Evolutionary conservation across 2,113 vertebrate genomes (phyloP).

Genomic region (Anser cygnoides): DNA sequence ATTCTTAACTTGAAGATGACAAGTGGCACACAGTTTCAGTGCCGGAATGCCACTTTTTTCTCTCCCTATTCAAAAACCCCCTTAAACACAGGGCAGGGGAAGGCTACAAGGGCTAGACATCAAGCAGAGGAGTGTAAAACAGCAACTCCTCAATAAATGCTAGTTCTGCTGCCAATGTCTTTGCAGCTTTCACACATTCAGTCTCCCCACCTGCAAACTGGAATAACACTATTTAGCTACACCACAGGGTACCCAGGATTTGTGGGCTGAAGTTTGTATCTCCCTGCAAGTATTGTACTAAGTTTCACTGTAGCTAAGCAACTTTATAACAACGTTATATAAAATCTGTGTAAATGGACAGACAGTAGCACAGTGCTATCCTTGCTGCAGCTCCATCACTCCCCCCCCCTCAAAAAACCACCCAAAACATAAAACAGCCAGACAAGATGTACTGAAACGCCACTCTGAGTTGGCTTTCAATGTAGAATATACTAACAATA

Average conservation of each 20-base stretch:
- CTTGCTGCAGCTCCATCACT: background rate
- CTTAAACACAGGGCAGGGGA: background rate
- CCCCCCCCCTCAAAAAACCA: rapidly evolving
- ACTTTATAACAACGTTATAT: background rate
- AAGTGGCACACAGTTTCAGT: background rate
- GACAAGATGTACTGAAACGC: background rate
- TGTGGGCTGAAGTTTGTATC: background rate
- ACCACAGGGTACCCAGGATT: background rate
- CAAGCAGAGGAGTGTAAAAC: background rate
- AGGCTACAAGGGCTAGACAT: background rate
- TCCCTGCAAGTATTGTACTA: background rate
- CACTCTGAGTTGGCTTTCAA: background rate
- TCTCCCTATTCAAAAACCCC: background rate
- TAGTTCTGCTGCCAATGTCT: background rate
- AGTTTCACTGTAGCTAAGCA: slow-evolving; percentile 33
- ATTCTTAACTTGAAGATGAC: background rate
- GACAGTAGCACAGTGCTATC: background rate
- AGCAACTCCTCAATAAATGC: background rate
- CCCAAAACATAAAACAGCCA: background rate
- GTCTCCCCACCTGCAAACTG: slow-evolving; percentile 7
- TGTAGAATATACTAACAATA: slow-evolving; percentile 33
- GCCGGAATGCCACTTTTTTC: background rate
- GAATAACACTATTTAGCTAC: background rate
- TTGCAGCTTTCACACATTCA: background rate
- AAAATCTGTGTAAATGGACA: background rate